phyloP scores from a whole-genome alignment of 2,113 vertebrate genomes.

The Lepus europaeus region DNA sequence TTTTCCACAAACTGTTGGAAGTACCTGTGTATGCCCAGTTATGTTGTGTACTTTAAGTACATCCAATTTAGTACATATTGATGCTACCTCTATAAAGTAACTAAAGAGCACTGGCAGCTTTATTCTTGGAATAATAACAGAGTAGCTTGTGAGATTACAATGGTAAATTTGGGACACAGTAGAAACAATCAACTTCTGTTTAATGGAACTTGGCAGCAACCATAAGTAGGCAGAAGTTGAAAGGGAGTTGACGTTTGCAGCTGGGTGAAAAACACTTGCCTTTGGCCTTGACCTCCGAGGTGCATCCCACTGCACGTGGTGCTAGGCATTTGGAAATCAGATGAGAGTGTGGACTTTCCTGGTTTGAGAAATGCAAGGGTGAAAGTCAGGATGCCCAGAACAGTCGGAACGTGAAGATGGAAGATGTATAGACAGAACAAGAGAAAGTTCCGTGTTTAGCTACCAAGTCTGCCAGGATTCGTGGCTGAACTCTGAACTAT shows the following conservation, averaged over 20 bases:
- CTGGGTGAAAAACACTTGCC: not conserved
- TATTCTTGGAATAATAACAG: not conserved
- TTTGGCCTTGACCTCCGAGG: not conserved
- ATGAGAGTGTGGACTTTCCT: not conserved
- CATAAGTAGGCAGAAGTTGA: not conserved
- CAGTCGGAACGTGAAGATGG: not conserved
- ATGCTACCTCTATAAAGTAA: not conserved
- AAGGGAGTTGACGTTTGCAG: not conserved
- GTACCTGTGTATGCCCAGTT: too few species aligned
- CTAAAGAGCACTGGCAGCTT: not conserved
- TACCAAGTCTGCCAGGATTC: not conserved
- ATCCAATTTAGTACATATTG: not conserved
- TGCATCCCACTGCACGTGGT: too few species aligned
- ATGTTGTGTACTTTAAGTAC: not conserved
- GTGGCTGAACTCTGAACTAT: not conserved
- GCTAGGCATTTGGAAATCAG: too few species aligned
- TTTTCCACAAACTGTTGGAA: too few species aligned
- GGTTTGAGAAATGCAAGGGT: not conserved
- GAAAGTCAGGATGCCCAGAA: not conserved
- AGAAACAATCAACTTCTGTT: not conserved
- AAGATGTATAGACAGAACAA: fast-evolving
- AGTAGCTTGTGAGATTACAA: not conserved
- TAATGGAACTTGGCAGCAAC: not conserved
- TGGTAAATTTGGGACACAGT: not conserved
- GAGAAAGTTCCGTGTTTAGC: not conserved